Percentiles rank a stretch among this genome's conserved stretches.
These are phyloP conservation scores for Neogale vison DNA, from an alignment of 2,113 vertebrate species.

Conservation along the genomic window DNA sequence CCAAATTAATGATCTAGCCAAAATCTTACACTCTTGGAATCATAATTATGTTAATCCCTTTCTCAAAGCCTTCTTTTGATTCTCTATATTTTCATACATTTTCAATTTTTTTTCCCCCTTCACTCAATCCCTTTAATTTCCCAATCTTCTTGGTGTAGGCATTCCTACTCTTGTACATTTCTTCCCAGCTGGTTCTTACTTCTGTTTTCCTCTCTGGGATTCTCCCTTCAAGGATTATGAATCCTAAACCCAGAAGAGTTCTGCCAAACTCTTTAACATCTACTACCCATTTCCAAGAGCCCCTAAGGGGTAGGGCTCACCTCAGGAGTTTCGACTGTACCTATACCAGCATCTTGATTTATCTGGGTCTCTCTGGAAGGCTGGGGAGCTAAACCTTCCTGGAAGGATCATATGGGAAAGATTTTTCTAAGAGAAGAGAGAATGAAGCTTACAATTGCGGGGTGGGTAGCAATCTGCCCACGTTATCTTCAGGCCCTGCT, in stretches of 20 bases:
- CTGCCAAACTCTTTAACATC: slow-evolving; percentile 28
- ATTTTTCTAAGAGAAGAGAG: not conserved
- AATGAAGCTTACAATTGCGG: not conserved
- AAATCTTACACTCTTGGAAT: slow-evolving; percentile 67
- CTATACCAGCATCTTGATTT: not conserved
- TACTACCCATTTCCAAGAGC: not conserved
- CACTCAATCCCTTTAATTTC: slow-evolving; percentile 57
- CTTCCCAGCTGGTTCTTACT: slow-evolving; percentile 46
- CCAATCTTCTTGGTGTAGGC: slow-evolving; percentile 47
- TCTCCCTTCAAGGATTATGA: slow-evolving; percentile 16
- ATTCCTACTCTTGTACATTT: slow-evolving; percentile 32
- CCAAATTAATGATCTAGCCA: slow-evolving; percentile 75
- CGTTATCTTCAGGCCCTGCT: not conserved
- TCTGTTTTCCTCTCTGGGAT: not conserved
- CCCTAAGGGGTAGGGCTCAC: not conserved
- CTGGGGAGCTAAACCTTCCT: not conserved
- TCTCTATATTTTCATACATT: slow-evolving; percentile 76
- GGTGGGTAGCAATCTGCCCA: not conserved
- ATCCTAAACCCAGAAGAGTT: slow-evolving; percentile 34
- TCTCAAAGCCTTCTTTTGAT: slow-evolving; percentile 71
- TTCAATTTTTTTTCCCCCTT: slow-evolving; percentile 47
- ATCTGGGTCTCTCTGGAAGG: not conserved
- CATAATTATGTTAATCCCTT: slow-evolving; percentile 77
- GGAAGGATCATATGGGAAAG: not conserved
- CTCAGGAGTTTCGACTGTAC: not conserved